A percentile compares a stretch with the other conserved stretches of the same genome.
These are phyloP conservation scores for Drosophila cracens DNA, from an alignment of 2,888 invertebrate genomes.

Conservation along the genomic window DNA sequence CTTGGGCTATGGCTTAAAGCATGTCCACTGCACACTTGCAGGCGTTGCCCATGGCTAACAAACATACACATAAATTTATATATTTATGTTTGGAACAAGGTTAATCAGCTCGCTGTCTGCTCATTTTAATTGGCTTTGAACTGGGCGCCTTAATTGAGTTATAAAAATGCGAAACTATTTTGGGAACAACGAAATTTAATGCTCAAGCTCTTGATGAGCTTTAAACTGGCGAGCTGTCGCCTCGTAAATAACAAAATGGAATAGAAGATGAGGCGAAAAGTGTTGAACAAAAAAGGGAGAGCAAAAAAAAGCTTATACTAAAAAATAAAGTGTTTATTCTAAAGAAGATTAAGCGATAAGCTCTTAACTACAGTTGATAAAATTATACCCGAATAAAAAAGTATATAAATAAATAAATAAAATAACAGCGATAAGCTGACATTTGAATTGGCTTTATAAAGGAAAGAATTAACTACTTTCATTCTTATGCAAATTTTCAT, in stretches of 20 bases:
- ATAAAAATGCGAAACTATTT: conserved; percentile 68
- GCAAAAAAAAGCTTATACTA: not conserved
- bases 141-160: conserved; percentile 64
- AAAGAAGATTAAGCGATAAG: conserved; percentile 33
- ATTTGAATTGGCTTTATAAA: not conserved
- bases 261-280: conserved; percentile 61
- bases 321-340: conserved; percentile 5
- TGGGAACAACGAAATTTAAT: conserved; percentile 62
- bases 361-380: conserved; percentile 7
- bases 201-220: conserved; percentile 67
- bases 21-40: conserved; percentile 51
- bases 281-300: not conserved
- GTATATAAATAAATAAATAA: not conserved
- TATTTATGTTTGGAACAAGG: conserved; percentile 53
- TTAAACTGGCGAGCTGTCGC: conserved; percentile 65
- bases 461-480: not conserved
- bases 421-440: not conserved
- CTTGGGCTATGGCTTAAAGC: conserved; percentile 60
- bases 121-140: conserved; percentile 74
- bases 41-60: conserved; percentile 53
- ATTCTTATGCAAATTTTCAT: not conserved
- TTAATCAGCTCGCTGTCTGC: conserved; percentile 76
- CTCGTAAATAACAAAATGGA: conserved; percentile 69
- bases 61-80: conserved; percentile 15
- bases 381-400: not conserved